phyloP scores from a whole-genome alignment of 2,113 vertebrate species.

The Equus przewalskii region DNA sequence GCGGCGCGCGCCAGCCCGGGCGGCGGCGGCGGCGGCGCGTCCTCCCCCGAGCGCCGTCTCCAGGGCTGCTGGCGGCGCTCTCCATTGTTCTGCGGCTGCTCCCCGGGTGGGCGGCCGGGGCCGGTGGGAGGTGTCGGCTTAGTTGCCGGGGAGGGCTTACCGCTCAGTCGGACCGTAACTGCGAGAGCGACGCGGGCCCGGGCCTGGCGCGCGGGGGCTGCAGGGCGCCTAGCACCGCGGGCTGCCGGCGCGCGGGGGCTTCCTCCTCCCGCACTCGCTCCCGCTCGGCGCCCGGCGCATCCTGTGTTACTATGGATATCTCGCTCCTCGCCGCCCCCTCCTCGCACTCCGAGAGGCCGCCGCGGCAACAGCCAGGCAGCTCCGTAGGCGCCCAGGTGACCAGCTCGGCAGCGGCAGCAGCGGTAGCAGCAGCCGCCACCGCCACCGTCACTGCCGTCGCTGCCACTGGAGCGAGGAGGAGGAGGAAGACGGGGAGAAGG shows the following conservation, averaged over 20 bases:
- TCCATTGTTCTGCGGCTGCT: slow-evolving; percentile 73
- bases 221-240: slow-evolving; percentile 45
- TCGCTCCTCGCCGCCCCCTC: slow-evolving; percentile 78
- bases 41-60: slow-evolving; percentile 40
- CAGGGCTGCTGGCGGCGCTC: slow-evolving; percentile 43
- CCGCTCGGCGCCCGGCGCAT: slow-evolving; percentile 77
- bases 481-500: not conserved
- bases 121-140: slow-evolving; percentile 41
- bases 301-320: slow-evolving; percentile 89
- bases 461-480: not conserved
- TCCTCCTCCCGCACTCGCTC: slow-evolving; percentile 64
- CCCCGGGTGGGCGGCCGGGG: slow-evolving; percentile 9
- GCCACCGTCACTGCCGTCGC: not conserved
- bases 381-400: slow-evolving; percentile 67
- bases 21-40: slow-evolving; percentile 17
- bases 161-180: not conserved
- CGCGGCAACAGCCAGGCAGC: slow-evolving; percentile 40
- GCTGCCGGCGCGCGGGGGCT: slow-evolving; percentile 56
- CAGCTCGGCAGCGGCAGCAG: slow-evolving; percentile 33
- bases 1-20: slow-evolving; percentile 50
- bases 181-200: not conserved
- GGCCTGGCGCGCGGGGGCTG: slow-evolving; percentile 58
- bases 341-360: slow-evolving; percentile 72
- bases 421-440: not conserved
- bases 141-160: slow-evolving; percentile 40